Conservation (phyloP, 2,113 vertebrate genomes). For the Furnarius figulus region DNA sequence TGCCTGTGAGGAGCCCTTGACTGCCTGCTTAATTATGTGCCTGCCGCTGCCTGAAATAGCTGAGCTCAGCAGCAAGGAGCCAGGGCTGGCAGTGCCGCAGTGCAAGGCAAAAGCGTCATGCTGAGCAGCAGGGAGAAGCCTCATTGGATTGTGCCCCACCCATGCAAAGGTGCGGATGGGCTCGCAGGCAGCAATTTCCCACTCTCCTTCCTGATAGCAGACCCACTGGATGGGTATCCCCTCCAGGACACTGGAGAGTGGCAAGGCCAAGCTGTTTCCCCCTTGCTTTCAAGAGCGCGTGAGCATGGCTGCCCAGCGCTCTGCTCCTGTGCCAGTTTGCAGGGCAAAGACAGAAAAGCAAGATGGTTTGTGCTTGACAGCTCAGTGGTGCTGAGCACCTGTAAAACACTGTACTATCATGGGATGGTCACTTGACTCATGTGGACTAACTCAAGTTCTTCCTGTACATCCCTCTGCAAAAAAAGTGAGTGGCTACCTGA, state of each 20-base stretch:
- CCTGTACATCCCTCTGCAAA: neutral
- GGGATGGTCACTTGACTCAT: neutral
- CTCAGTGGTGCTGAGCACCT: too few relatives aligned
- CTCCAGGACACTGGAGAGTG: fast-evolving
- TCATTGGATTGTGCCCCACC: neutral
- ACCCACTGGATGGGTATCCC: fast-evolving
- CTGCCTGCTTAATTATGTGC: neutral
- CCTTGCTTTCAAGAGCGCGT: fast-evolving
- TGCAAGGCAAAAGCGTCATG: fast-evolving
- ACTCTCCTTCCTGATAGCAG: neutral
- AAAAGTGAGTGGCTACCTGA: neutral
- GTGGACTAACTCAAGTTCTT: neutral
- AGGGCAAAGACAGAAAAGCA: neutral
- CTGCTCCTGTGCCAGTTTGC: fast-evolving
- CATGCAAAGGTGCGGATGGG: neutral
- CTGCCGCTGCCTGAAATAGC: neutral
- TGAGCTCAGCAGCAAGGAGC: neutral
- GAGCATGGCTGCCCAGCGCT: neutral
- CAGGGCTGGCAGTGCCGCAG: neutral
- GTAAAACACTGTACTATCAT: neutral
- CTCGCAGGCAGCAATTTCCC: neutral
- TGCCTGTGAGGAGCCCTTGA: neutral
- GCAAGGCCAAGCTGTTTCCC: neutral
- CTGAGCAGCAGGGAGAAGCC: neutral
- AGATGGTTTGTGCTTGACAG: neutral